Evolutionary conservation across 2,888 invertebrate genomes (phyloP).

Genomic region (Polylopha cassiicola): DNA sequence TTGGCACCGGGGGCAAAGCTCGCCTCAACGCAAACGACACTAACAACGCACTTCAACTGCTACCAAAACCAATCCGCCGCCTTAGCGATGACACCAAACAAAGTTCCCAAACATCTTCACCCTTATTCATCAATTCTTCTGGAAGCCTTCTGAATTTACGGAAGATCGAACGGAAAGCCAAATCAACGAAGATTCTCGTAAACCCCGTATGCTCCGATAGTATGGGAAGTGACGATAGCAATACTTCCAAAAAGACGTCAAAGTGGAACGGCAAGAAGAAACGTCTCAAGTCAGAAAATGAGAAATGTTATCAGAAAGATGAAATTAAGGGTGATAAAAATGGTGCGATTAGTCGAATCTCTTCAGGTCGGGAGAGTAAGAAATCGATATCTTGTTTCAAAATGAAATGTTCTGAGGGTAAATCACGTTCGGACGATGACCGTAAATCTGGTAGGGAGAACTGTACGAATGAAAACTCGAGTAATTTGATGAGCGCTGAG

Average conservation of each 20-base stretch:
- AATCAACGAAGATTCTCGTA: slow-evolving; percentile 70
- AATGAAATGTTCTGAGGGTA: slow-evolving; percentile 65
- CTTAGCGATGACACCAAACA: slow-evolving; percentile 53
- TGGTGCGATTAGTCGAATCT: slow-evolving; percentile 55
- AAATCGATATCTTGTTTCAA: slow-evolving; percentile 71
- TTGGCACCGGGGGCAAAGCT: slow-evolving; percentile 64
- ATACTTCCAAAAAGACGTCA: slow-evolving; percentile 52
- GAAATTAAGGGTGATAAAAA: slow-evolving; percentile 49
- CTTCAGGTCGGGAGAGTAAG: slow-evolving; percentile 55
- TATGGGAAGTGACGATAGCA: slow-evolving; percentile 63
- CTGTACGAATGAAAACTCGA: slow-evolving; percentile 64
- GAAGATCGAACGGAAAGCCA: slow-evolving; percentile 67
- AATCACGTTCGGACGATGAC: slow-evolving; percentile 59
- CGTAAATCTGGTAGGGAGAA: slow-evolving; percentile 59
- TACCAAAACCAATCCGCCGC: slow-evolving; percentile 47
- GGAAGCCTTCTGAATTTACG: slow-evolving; percentile 62
- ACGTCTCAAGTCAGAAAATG: slow-evolving; percentile 54
- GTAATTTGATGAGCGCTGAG: slow-evolving; percentile 54
- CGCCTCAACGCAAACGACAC: slow-evolving; percentile 51
- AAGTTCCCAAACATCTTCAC: slow-evolving; percentile 51
- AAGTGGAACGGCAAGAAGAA: slow-evolving; percentile 73
- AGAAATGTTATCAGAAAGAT: slow-evolving; percentile 41
- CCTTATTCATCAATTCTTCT: slow-evolving; percentile 50
- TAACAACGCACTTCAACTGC: slow-evolving; percentile 56
- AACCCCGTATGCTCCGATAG: slow-evolving; percentile 69